These are phyloP conservation scores for Arenaria interpres DNA, from an alignment of 2,113 vertebrate species.

Conservation along the genomic window DNA sequence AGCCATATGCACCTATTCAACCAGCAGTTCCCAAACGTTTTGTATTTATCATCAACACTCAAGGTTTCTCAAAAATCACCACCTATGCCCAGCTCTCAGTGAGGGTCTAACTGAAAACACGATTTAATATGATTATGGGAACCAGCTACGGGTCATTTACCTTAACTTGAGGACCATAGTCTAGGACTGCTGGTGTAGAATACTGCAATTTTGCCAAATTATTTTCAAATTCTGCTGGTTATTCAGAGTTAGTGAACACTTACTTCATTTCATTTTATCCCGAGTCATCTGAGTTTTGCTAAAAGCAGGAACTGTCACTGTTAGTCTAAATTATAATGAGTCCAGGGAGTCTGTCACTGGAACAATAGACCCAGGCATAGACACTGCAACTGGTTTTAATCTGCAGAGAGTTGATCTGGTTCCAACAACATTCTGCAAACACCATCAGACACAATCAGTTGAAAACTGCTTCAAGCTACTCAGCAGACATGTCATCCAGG, in stretches of 20 bases:
- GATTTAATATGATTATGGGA: not conserved
- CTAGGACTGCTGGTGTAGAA: not conserved
- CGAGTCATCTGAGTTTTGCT: slow-evolving; percentile 36
- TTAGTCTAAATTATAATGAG: slow-evolving; percentile 30
- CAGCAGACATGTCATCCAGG: slow-evolving; percentile 65
- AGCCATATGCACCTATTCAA: not conserved
- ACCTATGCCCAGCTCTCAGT: not conserved
- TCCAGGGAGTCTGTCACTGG: slow-evolving; percentile 41
- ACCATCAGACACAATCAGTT: slow-evolving; percentile 58
- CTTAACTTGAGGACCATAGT: not conserved
- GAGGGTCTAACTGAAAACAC: not conserved
- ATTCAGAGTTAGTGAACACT: not conserved
- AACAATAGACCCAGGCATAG: slow-evolving; percentile 46
- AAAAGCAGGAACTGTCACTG: slow-evolving; percentile 43
- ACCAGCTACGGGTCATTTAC: not conserved
- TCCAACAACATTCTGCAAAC: slow-evolving; percentile 24
- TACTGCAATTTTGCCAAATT: not conserved
- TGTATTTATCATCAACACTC: not conserved
- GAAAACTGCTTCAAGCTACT: slow-evolving; percentile 49
- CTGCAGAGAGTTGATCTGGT: slow-evolving; percentile 38
- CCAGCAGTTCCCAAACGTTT: not conserved
- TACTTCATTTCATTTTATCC: not conserved
- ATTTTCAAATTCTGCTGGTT: not conserved
- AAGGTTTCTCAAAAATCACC: not conserved
- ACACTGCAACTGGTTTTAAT: slow-evolving; percentile 52